A percentile compares a stretch with the other conserved stretches of the same genome.
phyloP scores from a whole-genome alignment of 2,113 vertebrate species.

The Tychaedon coryphoeus region DNA sequence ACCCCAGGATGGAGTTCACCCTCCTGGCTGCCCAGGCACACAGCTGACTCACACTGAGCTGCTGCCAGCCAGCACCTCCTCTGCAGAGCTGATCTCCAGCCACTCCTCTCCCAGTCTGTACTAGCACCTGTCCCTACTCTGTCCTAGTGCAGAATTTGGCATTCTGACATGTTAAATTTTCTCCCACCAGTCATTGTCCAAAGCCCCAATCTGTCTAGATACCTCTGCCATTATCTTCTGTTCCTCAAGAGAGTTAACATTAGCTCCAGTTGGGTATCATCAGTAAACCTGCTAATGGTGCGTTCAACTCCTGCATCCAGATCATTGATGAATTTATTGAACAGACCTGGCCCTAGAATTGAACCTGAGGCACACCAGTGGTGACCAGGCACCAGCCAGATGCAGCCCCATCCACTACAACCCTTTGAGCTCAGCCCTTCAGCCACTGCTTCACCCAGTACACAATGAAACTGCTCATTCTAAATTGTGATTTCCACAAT shows the following conservation, averaged over 20 bases:
- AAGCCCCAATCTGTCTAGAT: background rate
- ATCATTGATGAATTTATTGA: background rate
- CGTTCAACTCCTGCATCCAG: background rate
- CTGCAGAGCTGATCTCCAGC: background rate
- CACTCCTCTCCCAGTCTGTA: background rate
- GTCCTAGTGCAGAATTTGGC: rapidly evolving
- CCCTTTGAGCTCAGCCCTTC: background rate
- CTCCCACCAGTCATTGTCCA: background rate
- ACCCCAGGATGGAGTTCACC: background rate
- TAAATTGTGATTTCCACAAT: background rate
- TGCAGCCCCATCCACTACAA: background rate
- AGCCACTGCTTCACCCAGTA: background rate
- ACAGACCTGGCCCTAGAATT: background rate
- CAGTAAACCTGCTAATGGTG: background rate
- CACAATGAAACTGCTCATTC: background rate
- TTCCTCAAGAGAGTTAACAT: background rate
- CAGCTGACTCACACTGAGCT: rapidly evolving
- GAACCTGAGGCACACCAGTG: background rate
- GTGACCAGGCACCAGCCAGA: background rate
- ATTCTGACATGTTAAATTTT: background rate
- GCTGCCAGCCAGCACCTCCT: background rate
- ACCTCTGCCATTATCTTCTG: background rate
- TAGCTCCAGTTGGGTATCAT: background rate
- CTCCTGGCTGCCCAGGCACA: background rate
- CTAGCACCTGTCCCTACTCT: background rate